phyloP scores from a whole-genome alignment of 2,113 vertebrate genomes.

The Gasterosteus aculeatus region DNA sequence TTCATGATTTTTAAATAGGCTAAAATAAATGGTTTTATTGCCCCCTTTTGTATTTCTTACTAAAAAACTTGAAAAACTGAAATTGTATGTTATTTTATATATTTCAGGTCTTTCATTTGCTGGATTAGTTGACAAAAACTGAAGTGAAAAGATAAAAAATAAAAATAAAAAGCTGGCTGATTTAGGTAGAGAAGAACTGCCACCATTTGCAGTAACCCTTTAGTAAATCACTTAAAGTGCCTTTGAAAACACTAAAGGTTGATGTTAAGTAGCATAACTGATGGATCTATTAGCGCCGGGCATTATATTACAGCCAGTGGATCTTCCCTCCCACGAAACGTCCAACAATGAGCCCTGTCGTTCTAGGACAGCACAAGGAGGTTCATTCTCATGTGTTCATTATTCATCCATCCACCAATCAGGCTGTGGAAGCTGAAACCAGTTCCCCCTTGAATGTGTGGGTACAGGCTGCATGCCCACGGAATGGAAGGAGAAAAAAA shows the following conservation, averaged over 20 bases:
- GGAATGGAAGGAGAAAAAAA: background rate
- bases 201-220: background rate
- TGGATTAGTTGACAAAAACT: background rate
- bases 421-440: conserved; percentile 4
- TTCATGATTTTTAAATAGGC: background rate
- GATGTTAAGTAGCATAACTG: conserved; percentile 47
- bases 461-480: background rate
- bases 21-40: background rate
- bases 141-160: background rate
- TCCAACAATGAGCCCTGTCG: conserved; percentile 61
- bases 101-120: background rate
- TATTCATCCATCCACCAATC: conserved; percentile 20
- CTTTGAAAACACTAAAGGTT: conserved; percentile 32
- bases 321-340: conserved; percentile 70
- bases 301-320: conserved; percentile 65
- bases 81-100: background rate
- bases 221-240: background rate
- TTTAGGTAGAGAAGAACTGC: background rate
- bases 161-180: background rate
- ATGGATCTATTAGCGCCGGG: conserved; percentile 51
- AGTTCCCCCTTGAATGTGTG: background rate
- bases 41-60: background rate
- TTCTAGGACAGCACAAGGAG: conserved; percentile 21
- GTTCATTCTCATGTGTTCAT: conserved; percentile 18
- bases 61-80: too few species aligned